These are phyloP conservation scores for Apeira syringaria DNA, from an alignment of 2,888 invertebrate species.

Conservation along the genomic window DNA sequence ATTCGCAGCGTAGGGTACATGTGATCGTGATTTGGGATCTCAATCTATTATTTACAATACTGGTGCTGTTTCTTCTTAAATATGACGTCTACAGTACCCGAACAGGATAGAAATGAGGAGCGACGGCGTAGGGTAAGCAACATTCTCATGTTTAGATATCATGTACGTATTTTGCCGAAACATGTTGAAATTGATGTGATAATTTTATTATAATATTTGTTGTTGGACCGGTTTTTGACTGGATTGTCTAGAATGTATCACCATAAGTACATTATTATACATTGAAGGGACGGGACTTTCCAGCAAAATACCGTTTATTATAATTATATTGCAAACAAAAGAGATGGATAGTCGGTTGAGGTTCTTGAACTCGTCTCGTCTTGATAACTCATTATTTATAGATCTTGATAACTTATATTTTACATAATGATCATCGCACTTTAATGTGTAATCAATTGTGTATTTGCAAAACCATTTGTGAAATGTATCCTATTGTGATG, in stretches of 20 bases:
- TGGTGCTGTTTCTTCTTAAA: too few species aligned
- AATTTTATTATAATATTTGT: slow-evolving; percentile 25
- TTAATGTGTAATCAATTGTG: too few species aligned
- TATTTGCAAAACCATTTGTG: too few species aligned
- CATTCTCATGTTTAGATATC: slow-evolving; percentile 27
- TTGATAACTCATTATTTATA: too few species aligned
- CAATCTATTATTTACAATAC: background rate
- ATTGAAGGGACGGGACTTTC: slow-evolving; percentile 39
- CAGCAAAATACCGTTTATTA: slow-evolving; percentile 22
- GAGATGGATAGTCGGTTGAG: too few species aligned
- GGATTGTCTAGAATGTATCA: too few species aligned
- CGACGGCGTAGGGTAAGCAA: slow-evolving; percentile 73
- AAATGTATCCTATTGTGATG: too few species aligned
- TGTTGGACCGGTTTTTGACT: slow-evolving; percentile 34
- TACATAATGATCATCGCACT: too few species aligned
- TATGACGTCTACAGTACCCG: slow-evolving; percentile 68
- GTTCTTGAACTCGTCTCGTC: too few species aligned
- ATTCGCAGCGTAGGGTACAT: background rate
- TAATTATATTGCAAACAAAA: slow-evolving; percentile 13
- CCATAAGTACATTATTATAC: too few species aligned
- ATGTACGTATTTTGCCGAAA: slow-evolving; percentile 45
- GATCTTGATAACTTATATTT: too few species aligned
- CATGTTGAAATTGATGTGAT: slow-evolving; percentile 21
- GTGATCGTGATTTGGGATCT: too few species aligned
- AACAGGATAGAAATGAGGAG: slow-evolving; percentile 68